Base-by-base conservation (phyloP, 2,888 invertebrate genomes). In the Sylvicola cinctus region DNA sequence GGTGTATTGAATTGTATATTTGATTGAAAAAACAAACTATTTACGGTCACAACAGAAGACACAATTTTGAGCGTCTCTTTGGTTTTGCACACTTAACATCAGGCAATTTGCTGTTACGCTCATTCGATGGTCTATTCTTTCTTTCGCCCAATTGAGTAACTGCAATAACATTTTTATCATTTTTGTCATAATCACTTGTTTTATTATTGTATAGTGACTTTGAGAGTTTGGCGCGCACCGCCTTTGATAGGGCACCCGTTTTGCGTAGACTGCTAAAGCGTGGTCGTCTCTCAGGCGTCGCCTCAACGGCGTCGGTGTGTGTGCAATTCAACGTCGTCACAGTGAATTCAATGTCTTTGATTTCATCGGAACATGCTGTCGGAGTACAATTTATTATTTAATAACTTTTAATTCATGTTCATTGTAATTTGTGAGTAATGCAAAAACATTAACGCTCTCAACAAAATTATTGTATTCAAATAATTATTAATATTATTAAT, bases 271-370 rank as follows among this genome's bases (percentile, higher is more conserved):
- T 66, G 0, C 55, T 54, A 39, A 65, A 55, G 17, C 58, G 49
- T 2, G 52, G 52, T 17, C 42, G 45, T 37, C 45, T 44, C 38
- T 54, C 50, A 16, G 54, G 52, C 36, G 54, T 56, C 26, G 53
- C 52, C 23, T 66, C 68, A 1, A 62, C 53, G 17, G 43, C 43
- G 2, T 50, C 49, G 23, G 60, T 43, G 46, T 69, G 65, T 32
- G 67, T 50, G 55, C 79, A 74, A 52, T 84, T 83, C 26, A 85
- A 59, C 0, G 84, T 87, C 16, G 79, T 79, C n/a, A 85, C 79
- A 1, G 83, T 84, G 42, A 87, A 68, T 52, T 85, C 84, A 40
- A 87, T 78, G 51, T 84, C 85, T 54, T 81, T 79, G 26, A 80
- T 77, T 42, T 80, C 77, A 46, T 77, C 77, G 35, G 73, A 72